These are phyloP conservation scores for Hirundo rustica DNA, from an alignment of 2,797 vertebrate genomes.

Conservation along the genomic window DNA sequence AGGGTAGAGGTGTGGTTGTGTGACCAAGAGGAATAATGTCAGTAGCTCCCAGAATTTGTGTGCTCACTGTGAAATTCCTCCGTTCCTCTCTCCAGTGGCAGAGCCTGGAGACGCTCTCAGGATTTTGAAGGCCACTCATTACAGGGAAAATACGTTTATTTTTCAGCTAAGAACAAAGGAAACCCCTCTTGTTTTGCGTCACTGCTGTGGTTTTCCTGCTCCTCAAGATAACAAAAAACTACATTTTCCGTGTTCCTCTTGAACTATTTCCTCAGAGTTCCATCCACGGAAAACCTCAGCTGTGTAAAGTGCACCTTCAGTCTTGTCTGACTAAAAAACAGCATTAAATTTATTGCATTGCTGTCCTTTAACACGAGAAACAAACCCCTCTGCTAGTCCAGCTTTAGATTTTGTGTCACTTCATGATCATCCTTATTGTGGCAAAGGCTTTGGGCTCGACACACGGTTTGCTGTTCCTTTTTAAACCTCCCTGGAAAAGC, in stretches of 20 bases:
- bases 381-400: neutral
- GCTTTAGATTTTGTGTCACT: neutral
- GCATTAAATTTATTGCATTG: neutral
- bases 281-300: neutral
- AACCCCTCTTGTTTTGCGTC: neutral
- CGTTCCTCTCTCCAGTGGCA: accelerated
- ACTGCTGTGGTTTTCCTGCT: neutral
- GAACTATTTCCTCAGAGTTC: neutral
- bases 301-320: neutral
- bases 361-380: neutral
- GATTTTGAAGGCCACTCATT: neutral
- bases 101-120: neutral
- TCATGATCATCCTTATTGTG: neutral
- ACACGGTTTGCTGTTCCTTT: constrained; percentile 8
- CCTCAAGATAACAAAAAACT: neutral
- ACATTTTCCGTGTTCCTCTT: neutral
- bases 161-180: neutral
- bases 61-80: neutral
- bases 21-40: neutral
- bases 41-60: neutral
- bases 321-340: neutral
- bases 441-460: neutral
- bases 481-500: neutral
- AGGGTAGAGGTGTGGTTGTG: accelerated
- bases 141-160: neutral